Evolutionary conservation across 2,797 vertebrate genomes (phyloP).

Genomic region (Valencia hispanica): DNA sequence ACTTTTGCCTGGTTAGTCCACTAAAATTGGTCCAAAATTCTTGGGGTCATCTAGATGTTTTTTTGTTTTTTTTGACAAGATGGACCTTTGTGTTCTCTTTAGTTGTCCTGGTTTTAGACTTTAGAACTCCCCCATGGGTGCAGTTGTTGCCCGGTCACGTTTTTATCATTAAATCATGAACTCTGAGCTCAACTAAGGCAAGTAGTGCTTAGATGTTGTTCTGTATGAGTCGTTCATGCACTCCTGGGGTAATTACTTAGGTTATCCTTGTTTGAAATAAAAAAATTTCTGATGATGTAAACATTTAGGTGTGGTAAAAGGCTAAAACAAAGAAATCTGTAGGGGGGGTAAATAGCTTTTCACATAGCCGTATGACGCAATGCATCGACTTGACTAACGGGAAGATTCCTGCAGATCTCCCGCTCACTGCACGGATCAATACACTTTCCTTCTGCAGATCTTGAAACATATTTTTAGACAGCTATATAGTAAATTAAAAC

Average conservation of each 20-base stretch:
- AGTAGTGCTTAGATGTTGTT: no score
- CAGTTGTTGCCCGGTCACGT: no score
- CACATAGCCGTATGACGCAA: constrained; percentile 7
- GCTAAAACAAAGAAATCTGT: not conserved
- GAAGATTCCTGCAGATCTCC: constrained; percentile 42
- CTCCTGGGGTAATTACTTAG: not conserved
- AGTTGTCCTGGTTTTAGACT: no score
- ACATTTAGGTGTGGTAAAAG: not conserved
- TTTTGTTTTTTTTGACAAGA: no score
- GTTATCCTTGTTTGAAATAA: not conserved
- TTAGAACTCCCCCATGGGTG: no score
- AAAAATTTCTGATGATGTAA: not conserved
- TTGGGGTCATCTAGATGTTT: no score
- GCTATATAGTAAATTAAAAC: constrained; percentile 67
- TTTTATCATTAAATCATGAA: no score
- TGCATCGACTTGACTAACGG: constrained; percentile 31
- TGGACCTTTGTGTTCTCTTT: no score
- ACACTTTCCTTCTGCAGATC: constrained; percentile 49
- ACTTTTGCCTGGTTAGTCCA: no score
- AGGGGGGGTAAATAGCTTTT: not conserved
- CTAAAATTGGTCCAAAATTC: no score
- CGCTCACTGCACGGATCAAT: constrained; percentile 53
- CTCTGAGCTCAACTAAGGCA: no score
- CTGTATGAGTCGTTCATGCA: no score
- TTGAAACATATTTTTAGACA: constrained; percentile 61